These are phyloP conservation scores for Stramonita haemastoma DNA, from an alignment of 2,888 invertebrate genomes.

Conservation along the genomic window DNA sequence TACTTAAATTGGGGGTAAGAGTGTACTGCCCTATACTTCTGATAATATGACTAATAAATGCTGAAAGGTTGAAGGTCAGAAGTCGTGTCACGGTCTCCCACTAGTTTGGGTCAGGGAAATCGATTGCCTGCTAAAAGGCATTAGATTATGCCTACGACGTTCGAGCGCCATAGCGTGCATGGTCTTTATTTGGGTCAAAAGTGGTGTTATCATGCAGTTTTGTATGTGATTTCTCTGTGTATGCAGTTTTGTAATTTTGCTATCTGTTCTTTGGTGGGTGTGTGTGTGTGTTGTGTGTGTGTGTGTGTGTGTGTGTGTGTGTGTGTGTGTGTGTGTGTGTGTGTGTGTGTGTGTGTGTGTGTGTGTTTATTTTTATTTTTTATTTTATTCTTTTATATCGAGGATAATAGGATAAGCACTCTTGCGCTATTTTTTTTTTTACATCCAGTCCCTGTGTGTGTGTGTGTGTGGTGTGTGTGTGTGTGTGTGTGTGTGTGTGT, in stretches of 20 bases:
- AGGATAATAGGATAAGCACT: too few species aligned
- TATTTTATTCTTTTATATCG: too few species aligned
- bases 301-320: constrained; percentile 3
- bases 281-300: background rate
- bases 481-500: background rate
- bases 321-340: constrained; percentile 18
- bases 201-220: background rate
- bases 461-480: background rate
- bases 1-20: background rate
- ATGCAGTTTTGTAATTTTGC: too few species aligned
- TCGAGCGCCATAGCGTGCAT: too few species aligned
- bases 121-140: too few species aligned
- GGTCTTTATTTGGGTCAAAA: background rate
- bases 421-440: too few species aligned
- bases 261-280: background rate
- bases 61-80: background rate
- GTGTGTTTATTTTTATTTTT: background rate
- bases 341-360: background rate
- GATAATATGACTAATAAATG: background rate
- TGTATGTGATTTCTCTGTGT: background rate
- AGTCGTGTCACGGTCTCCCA: background rate
- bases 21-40: background rate
- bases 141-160: too few species aligned
- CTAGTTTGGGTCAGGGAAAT: too few species aligned
- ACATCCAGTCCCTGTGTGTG: too few species aligned